Percentiles rank a stretch among this genome's conserved stretches.
These are phyloP conservation scores for Maconellicoccus hirsutus DNA, from an alignment of 1,140 invertebrate species.

Conservation along the genomic window DNA sequence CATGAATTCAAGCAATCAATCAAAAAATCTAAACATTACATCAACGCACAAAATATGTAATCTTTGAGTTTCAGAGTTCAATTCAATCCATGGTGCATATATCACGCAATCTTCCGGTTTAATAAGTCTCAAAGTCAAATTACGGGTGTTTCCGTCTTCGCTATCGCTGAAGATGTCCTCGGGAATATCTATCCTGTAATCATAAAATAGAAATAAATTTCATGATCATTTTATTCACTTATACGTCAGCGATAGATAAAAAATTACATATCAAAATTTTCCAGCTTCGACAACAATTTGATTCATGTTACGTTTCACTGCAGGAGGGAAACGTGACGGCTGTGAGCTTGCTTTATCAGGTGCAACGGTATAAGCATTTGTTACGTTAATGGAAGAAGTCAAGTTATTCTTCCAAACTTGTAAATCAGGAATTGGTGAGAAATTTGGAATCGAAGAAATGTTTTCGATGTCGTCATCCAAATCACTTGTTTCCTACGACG, in stretches of 20 bases:
- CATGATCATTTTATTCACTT: too few species aligned
- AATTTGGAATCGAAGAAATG: too few species aligned
- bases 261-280: background rate
- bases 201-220: background rate
- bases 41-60: background rate
- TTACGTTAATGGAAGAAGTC: too few species aligned
- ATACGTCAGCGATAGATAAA: too few species aligned
- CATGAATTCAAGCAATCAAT: background rate
- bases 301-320: background rate
- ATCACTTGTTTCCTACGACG: too few species aligned
- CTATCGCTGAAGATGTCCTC: background rate
- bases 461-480: too few species aligned
- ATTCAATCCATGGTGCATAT: slow-evolving; percentile 2
- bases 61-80: background rate
- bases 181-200: background rate
- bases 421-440: too few species aligned
- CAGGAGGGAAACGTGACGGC: background rate
- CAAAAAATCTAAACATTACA: background rate
- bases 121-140: background rate
- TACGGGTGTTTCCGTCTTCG: background rate
- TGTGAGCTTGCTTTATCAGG: background rate
- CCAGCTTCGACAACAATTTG: background rate
- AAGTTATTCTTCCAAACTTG: too few species aligned
- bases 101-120: background rate
- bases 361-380: background rate